Evolutionary conservation across 2,797 vertebrate species (phyloP).

Genomic region (Tokudaia tokunoshimensis): DNA sequence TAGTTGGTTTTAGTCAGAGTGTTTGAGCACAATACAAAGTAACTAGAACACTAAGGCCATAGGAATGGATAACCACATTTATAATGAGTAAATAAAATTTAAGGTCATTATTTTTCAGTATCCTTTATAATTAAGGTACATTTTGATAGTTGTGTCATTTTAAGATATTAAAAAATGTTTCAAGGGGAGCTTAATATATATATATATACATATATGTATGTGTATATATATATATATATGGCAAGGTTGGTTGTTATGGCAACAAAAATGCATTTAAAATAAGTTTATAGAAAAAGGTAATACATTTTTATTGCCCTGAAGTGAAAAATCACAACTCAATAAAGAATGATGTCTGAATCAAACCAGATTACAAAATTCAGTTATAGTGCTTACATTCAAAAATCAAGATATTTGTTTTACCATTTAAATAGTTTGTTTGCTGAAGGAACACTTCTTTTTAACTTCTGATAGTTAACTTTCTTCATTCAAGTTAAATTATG

Average conservation of each 20-base stretch:
- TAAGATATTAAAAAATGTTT: background rate
- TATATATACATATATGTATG: background rate
- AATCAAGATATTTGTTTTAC: slow-evolving; percentile 27
- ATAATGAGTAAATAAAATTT: background rate
- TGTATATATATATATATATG: background rate
- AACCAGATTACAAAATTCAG: slow-evolving; percentile 7
- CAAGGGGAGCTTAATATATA: slow-evolving; percentile 1
- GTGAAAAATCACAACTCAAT: slow-evolving; percentile 20
- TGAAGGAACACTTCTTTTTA: background rate
- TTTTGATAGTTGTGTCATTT: background rate
- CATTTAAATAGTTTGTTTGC: background rate
- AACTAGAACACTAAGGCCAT: background rate
- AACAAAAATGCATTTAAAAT: slow-evolving; percentile 29
- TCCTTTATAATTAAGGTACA: background rate
- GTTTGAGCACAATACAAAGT: background rate
- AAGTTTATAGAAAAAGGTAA: slow-evolving; percentile 34
- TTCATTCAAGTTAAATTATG: background rate
- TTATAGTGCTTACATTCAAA: background rate
- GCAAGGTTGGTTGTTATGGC: background rate
- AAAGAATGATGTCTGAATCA: background rate
- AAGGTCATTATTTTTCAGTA: background rate
- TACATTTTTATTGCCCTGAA: background rate
- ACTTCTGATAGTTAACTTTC: background rate
- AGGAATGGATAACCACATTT: background rate
- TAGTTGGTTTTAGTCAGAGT: background rate